Evolutionary conservation across 2,888 invertebrate species (phyloP).

Genomic region (Trachelus stipa): DNA sequence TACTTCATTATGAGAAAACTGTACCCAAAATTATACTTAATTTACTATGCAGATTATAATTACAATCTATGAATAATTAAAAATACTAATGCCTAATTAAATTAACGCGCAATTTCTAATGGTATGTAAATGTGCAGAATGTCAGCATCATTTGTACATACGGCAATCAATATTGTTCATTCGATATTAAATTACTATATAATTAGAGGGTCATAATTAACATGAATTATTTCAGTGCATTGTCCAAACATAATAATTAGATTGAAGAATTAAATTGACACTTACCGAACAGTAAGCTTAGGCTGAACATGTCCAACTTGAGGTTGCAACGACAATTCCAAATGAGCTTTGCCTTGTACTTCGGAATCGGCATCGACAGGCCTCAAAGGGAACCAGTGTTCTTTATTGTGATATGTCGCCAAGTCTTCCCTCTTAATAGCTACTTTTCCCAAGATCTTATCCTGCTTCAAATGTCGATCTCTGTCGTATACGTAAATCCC

Average conservation of each 20-base stretch:
- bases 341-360: slow-evolving; percentile 90
- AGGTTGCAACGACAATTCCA: slow-evolving; percentile 73
- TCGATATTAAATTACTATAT: not conserved
- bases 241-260: not conserved
- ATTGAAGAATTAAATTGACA: slow-evolving; percentile 5
- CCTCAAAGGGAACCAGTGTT: slow-evolving; percentile 90
- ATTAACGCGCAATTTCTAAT: not conserved
- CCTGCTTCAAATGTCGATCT: slow-evolving; percentile 85
- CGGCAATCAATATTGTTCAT: not conserved
- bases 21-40: not conserved
- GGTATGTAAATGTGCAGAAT: not conserved
- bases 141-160: not conserved
- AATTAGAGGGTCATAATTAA: not conserved
- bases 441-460: slow-evolving; percentile 86
- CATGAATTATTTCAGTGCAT: not conserved
- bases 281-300: slow-evolving; percentile 67
- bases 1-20: not conserved
- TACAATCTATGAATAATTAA: not conserved
- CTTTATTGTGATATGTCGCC: slow-evolving; percentile 88
- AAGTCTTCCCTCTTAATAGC: slow-evolving; percentile 90
- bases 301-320: slow-evolving; percentile 66
- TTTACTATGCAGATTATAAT: not conserved
- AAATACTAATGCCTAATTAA: not conserved
- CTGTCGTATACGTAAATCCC: slow-evolving; percentile 91
- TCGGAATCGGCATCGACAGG: slow-evolving; percentile 91